Conservation (phyloP, 2,113 vertebrate species). For the Edolisoma coerulescens region DNA sequence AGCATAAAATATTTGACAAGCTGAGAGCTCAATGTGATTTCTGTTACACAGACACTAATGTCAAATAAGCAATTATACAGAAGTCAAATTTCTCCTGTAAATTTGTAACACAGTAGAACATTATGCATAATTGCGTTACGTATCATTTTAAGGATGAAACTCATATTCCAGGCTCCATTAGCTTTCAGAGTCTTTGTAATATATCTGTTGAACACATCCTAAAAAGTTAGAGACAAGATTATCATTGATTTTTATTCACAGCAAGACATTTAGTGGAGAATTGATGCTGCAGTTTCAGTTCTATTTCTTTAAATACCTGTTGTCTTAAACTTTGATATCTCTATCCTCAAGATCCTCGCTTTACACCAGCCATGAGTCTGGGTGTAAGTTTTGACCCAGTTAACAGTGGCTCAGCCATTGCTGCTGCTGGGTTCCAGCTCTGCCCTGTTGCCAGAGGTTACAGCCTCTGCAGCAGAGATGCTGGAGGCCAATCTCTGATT, state of each 20-base stretch:
- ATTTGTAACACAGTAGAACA: slow-evolving; percentile 40
- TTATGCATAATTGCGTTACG: slow-evolving; percentile 50
- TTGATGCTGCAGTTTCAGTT: neutral
- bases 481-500: neutral
- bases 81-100: slow-evolving; percentile 47
- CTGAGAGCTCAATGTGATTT: neutral
- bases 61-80: slow-evolving; percentile 62
- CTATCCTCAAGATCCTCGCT: neutral
- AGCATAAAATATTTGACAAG: neutral
- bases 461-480: neutral
- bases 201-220: slow-evolving; percentile 45
- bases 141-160: slow-evolving; percentile 51
- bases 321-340: neutral
- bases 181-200: slow-evolving; percentile 51
- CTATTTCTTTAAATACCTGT: neutral
- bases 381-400: neutral
- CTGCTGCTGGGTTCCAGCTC: neutral
- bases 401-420: neutral
- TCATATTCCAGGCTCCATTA: slow-evolving; percentile 68
- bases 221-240: slow-evolving; percentile 55
- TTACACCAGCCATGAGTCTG: neutral
- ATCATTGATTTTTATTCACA: slow-evolving; percentile 61
- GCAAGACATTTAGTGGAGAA: neutral
- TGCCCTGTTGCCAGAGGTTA: neutral
- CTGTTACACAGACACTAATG: slow-evolving; percentile 14